Conservation (phyloP, 2,888 invertebrate genomes). For the Xestia c-nigrum region DNA sequence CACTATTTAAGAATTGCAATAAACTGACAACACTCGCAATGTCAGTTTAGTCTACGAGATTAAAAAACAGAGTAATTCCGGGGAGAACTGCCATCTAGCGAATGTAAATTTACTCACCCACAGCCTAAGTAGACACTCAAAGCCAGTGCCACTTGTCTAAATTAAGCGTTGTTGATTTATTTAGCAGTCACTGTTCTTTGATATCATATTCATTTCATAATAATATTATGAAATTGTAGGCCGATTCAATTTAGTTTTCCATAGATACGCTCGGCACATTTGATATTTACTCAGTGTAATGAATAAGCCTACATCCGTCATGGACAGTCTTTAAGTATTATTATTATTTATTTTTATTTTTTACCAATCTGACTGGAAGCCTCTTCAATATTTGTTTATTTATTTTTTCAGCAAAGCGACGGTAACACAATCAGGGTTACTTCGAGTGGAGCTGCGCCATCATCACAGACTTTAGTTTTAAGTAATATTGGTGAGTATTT, state of each 20-base stretch:
- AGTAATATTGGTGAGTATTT: slow-evolving; percentile 84
- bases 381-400: not conserved
- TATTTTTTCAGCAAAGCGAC: slow-evolving; percentile 80
- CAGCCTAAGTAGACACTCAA: not conserved
- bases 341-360: no score
- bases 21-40: no score
- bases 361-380: not conserved
- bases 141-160: not conserved
- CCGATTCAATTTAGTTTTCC: not conserved
- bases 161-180: not conserved
- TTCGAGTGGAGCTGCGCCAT: slow-evolving; percentile 77
- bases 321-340: no score
- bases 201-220: not conserved
- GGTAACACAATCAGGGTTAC: slow-evolving; percentile 83
- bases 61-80: no score
- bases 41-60: no score
- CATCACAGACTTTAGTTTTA: slow-evolving; percentile 87
- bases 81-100: not conserved
- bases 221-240: not conserved
- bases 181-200: not conserved
- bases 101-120: not conserved
- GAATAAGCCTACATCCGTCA: not conserved
- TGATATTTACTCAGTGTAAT: not conserved
- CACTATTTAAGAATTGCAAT: no score
- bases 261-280: not conserved